Percentiles rank a stretch among this genome's conserved stretches.
Evolutionary conservation across 2,888 invertebrate species (phyloP).

Genomic region (Notodonta dromedarius): DNA sequence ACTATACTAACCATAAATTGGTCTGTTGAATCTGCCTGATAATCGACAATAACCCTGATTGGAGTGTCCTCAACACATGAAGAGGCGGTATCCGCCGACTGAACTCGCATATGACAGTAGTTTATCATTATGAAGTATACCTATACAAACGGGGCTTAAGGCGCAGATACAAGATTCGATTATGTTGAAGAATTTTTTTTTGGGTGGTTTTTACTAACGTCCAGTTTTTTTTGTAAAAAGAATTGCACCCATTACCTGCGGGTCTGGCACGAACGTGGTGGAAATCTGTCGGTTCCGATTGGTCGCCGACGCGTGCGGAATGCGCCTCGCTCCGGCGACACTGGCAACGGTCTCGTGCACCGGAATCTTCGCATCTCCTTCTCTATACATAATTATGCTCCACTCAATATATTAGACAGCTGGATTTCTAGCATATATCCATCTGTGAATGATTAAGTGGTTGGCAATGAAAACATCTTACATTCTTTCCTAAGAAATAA

Average conservation of each 20-base stretch:
- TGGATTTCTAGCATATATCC: constrained; percentile 25
- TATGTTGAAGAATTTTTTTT: too few species aligned
- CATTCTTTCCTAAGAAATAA: too few species aligned
- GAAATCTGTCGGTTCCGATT: constrained; percentile 76
- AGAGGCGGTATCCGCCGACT: not conserved
- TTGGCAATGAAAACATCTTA: too few species aligned
- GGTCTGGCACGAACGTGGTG: constrained; percentile 42
- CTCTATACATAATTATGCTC: constrained; percentile 34
- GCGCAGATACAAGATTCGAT: too few species aligned
- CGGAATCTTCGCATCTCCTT: constrained; percentile 57
- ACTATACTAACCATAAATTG: too few species aligned
- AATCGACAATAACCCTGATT: too few species aligned
- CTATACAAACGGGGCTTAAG: too few species aligned
- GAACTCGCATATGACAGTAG: constrained; percentile 2
- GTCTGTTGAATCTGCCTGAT: too few species aligned
- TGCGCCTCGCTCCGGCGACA: constrained; percentile 72
- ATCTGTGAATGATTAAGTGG: too few species aligned
- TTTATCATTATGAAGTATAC: constrained; percentile 18
- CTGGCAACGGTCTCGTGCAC: constrained; percentile 62
- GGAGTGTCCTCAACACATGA: not conserved
- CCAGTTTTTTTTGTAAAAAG: too few species aligned
- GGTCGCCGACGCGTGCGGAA: constrained; percentile 74
- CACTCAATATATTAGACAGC: constrained; percentile 17
- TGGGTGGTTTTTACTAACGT: too few species aligned
- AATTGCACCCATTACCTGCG: too few species aligned